Evolutionary conservation across 2,113 vertebrate genomes (phyloP), one percentile per base, ranked within the genome.

Genomic region (Litocranius walleri): DNA sequence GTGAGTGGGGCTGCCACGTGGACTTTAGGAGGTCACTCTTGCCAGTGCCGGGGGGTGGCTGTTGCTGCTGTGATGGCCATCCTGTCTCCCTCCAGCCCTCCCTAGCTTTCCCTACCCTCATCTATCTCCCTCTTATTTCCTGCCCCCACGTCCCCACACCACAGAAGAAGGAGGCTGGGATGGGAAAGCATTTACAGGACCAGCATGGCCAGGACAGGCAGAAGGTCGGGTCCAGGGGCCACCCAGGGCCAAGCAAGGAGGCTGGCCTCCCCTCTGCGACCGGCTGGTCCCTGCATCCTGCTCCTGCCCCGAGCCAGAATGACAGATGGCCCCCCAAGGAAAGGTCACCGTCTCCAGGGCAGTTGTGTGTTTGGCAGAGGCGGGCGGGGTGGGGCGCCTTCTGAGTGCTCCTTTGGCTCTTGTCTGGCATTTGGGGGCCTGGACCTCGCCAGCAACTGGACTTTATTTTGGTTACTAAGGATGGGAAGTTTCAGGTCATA

Each of bases 401-500:
- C 52, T 7, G 77, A 36, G 94, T 29, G 2, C 89, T 30, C 59
- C 64, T 67, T 17, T 13, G 2, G 81, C 25, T 94, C 90, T 16
- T 9, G 43, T 45, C 97, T 78, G 98, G 61, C 80, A 30, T 95
- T 61, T 64, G 82, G 71, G 50, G 93, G 6, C 82, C 36, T 30
- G 29, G 93, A 0, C n/a, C 94, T 40, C 74, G 36, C 98, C 94
- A 96, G 98, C 95, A 74, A n/a, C 3, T 0, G 77, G 93, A 27
- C 95, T 98, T 92, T 95, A 96, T 96, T 97, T 98, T 97, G 95
- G 95, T 98, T 98, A 93, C 97, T 90, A 74, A 97, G 93, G 95
- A 89, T 11, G 71, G 57, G 56, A 95, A 23, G 94, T 91, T 36
- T 90, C 3, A 0, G 95, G 96, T 92, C 96, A 95, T 97, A 98